These are phyloP conservation scores for Girardinichthys multiradiatus DNA, from an alignment of 2,113 vertebrate genomes.

Conservation along the genomic window DNA sequence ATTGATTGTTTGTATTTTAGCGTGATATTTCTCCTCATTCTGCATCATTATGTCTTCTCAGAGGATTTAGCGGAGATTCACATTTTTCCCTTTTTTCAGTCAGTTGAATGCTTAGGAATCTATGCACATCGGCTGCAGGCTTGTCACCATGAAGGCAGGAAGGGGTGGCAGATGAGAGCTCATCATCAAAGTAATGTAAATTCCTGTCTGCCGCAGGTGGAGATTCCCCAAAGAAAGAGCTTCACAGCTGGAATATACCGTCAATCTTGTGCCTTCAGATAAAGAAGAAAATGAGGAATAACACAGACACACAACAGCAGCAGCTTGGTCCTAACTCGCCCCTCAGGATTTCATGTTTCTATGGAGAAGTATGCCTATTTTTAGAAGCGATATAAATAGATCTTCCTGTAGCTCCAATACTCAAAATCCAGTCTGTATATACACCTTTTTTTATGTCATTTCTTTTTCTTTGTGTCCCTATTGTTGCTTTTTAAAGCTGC, in stretches of 20 bases:
- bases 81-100: conserved; percentile 11
- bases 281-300: conserved; percentile 29
- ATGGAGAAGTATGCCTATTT: conserved; percentile 78
- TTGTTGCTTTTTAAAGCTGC: background rate
- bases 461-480: background rate
- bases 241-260: conserved; percentile 45
- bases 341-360: conserved; percentile 76
- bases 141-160: conserved; percentile 20
- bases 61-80: conserved; percentile 17
- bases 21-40: background rate
- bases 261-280: conserved; percentile 44
- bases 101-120: conserved; percentile 36
- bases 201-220: conserved; percentile 51
- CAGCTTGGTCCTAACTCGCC: conserved; percentile 50
- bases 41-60: background rate
- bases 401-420: conserved; percentile 59
- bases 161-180: conserved; percentile 7
- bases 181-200: conserved; percentile 58
- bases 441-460: conserved; percentile 31
- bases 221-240: conserved; percentile 58
- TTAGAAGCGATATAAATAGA: conserved; percentile 75
- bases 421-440: conserved; percentile 50
- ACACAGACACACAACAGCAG: conserved; percentile 26
- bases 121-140: conserved; percentile 29
- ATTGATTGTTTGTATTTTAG: background rate